Conservation (phyloP, 2,113 vertebrate genomes). For the Nycticryphes semicollaris region DNA sequence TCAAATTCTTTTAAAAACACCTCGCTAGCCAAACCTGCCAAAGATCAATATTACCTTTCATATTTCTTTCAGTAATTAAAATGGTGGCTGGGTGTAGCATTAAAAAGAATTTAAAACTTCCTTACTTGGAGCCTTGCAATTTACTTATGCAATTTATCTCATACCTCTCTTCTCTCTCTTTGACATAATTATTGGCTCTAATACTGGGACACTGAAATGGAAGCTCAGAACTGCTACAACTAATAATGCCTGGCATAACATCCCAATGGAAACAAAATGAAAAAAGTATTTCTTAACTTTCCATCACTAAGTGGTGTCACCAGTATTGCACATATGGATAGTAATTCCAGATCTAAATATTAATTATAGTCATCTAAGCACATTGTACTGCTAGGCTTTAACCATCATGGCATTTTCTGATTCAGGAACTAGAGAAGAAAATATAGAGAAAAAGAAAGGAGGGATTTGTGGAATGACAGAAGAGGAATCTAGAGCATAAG, state of each 20-base stretch:
- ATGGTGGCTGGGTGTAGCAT: background rate
- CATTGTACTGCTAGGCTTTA: background rate
- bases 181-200: background rate
- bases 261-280: conserved; percentile 19
- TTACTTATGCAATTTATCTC: background rate
- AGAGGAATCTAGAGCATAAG: background rate
- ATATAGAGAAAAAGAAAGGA: background rate
- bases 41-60: background rate
- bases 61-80: background rate
- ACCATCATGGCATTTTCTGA: background rate
- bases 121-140: background rate
- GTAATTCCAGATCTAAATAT: background rate
- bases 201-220: background rate
- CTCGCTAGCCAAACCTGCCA: background rate
- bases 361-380: no score
- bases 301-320: background rate
- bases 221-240: conserved; percentile 42
- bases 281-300: conserved; percentile 23
- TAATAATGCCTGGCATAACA: background rate
- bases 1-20: background rate
- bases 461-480: background rate
- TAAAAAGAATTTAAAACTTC: background rate
- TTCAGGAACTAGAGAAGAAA: background rate
- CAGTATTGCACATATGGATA: background rate
- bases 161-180: background rate